Base-by-base conservation (phyloP, 30 jellyfish, hydroid and myxozoan species). In the Cassiopea xamachana region DNA sequence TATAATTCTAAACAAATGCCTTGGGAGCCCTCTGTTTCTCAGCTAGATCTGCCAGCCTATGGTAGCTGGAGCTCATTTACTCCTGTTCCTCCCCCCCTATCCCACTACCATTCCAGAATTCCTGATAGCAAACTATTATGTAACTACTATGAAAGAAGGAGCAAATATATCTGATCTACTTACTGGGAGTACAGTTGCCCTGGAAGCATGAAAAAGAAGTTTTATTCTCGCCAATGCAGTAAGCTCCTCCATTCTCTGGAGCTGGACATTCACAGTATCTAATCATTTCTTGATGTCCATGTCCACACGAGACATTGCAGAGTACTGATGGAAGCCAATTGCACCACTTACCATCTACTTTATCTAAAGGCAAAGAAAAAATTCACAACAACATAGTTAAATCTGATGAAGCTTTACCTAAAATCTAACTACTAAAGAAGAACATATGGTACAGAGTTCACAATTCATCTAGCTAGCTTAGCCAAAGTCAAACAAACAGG, bases 331-430 rank as follows among this genome's bases (percentile, higher is more conserved):
- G 59, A n/a, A 13, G 46, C 87, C 87, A 79, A 44, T 79, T 48
- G 48, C 87, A 79, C 87, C 87, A 79, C 14, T 75, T 75, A 12
- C 87, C 87, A 47, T 79, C 75, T 10, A 16, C 48, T 49, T 73
- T 39, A 39, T n/a, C 46, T 15, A 73, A 77, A 77, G 1, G 46
- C 16, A 27, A 8, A 1, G 55, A 27, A 77, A 39, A 77, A 9
- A 17, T 10, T 27, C 1, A 10, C 44, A 77, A 8, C 14, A 55
- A 55, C 7, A 55, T 6, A 10, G 12, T 3, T 55, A 55, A 55
- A 10, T 3, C 7, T 10, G 7, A 55, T 55, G 12, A 55, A 10
- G 10, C 7, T 55, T 3, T 55, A 55, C 64, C 64, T 0, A 3
- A 55, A 55, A 55, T 55, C 0, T 10, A 3, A 6, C 7, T 27